Base-by-base conservation (phyloP, 2,113 vertebrate genomes). In the Forbesichthys papilliferus region DNA sequence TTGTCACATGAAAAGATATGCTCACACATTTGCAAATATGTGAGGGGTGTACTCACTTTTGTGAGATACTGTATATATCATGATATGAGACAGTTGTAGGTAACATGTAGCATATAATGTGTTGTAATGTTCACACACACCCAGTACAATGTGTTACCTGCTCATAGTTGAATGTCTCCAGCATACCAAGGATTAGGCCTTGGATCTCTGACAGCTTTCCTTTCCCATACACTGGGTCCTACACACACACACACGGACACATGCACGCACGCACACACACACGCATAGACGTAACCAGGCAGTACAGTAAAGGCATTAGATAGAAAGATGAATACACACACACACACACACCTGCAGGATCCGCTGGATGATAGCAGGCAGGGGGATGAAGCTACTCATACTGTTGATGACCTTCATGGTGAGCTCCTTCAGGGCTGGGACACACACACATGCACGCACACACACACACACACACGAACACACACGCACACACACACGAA, bases 201-300 rank as follows among this genome's bases (percentile, higher is more conserved):
- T 99, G 96, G 83, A 99, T 98, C 90, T 99, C 98, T 79, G 95
- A 94, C 78, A 99, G 92, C 79, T 97, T 97, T 64, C 97, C 97
- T 91, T 89, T 97, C 27, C 96, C 96, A 86, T 98, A 99, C 64
- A 99, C 93, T n/a, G 97, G 97, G 79, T 98, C 97, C 98, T 99
- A 82, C 46, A 66, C 11, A 64, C 55, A 69, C n/a, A 52, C 42
- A 69, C n/a, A 71, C 11, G 70, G n/a, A 66, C 11, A 64, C 11
- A 64, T 48, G 66, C n/a, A 53, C 42, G 66, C n/a, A 71, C 11
- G 69, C 11, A 53, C 11, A 69, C 10, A 73, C 55, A 36, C n/a
- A 59, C 34, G 57, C 8, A 66, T 34, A 65, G 3, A 49, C 20
- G 58, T 12, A 62, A 4, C 61, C 27, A 14, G 5, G 62, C 0